Evolutionary conservation across 2,888 invertebrate genomes (phyloP).

Genomic region (Griposia aprilina): DNA sequence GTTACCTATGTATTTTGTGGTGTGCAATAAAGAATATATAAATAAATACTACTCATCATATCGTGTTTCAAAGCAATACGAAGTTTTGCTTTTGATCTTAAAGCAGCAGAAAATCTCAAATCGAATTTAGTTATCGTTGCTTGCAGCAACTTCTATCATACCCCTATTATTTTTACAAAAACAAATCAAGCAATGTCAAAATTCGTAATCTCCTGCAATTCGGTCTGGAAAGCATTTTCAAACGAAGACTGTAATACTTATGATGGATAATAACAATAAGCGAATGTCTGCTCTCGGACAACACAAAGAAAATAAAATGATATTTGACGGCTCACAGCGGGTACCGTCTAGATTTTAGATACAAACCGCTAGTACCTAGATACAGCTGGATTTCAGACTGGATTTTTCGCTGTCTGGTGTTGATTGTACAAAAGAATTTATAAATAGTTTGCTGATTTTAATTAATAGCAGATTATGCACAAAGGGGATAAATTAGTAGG

Average conservation of each 20-base stretch:
- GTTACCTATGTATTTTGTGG: too few species aligned
- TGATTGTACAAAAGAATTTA: conserved; percentile 42
- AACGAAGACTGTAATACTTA: conserved; percentile 34
- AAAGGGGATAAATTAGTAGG: too few species aligned
- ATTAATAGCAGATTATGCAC: conserved; percentile 2
- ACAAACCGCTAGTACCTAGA: conserved; percentile 19
- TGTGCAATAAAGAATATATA: too few species aligned
- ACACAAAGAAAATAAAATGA: conserved; percentile 59
- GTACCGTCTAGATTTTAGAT: conserved; percentile 45
- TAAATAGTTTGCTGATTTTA: conserved; percentile 28
- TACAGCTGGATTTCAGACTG: conserved; percentile 16
- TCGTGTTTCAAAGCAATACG: not conserved
- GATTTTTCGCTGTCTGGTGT: conserved; percentile 29
- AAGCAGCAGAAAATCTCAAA: not conserved
- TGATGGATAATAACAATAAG: conserved; percentile 49
- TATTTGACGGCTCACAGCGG: conserved; percentile 57
- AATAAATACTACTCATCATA: too few species aligned
- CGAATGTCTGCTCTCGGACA: conserved; percentile 42
- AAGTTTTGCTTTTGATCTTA: not conserved
- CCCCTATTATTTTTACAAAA: conserved; percentile 17
- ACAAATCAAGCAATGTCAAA: conserved; percentile 43
- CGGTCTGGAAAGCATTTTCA: conserved; percentile 32
- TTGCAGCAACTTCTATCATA: not conserved
- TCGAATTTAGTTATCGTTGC: not conserved
- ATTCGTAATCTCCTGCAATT: conserved; percentile 45